phyloP scores from a whole-genome alignment of 1,140 invertebrate genomes.

The Pomacea maculata region DNA sequence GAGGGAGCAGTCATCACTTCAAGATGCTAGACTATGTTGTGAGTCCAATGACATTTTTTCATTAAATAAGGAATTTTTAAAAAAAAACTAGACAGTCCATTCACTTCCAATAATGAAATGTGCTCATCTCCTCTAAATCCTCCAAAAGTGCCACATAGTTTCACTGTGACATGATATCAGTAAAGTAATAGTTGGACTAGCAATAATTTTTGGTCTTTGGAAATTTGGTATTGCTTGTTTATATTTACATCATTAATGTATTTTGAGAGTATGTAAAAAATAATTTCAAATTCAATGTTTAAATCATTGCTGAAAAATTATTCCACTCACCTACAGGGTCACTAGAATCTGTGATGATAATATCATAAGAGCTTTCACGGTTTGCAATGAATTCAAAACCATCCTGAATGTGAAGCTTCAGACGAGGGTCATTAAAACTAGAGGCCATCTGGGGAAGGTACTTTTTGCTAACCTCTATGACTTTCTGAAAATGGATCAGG shows the following conservation, averaged over 20 bases:
- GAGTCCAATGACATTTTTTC: too few relatives aligned
- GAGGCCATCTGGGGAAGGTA: constrained; percentile 90
- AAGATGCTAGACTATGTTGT: too few relatives aligned
- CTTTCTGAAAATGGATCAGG: constrained; percentile 66
- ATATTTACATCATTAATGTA: too few relatives aligned
- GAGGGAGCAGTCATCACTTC: too few relatives aligned
- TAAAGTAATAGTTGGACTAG: too few relatives aligned
- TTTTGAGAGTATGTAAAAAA: too few relatives aligned
- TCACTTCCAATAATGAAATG: neutral
- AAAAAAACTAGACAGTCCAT: neutral
- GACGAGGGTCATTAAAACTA: constrained; percentile 85
- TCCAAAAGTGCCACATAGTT: too few relatives aligned
- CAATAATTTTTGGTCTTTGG: too few relatives aligned
- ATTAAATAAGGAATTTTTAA: too few relatives aligned
- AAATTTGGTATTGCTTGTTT: too few relatives aligned
- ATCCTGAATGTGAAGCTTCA: constrained; percentile 87
- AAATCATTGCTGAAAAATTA: neutral
- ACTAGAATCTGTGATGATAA: constrained; percentile 98
- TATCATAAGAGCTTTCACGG: constrained; percentile 88
- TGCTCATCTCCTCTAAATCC: neutral
- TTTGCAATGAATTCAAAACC: constrained; percentile 94
- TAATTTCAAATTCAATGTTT: neutral
- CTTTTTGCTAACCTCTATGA: constrained; percentile 91
- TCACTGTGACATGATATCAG: too few relatives aligned
- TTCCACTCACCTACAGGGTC: constrained; percentile 83